Evolutionary conservation across 1,140 invertebrate genomes (phyloP).

Genomic region (Phocides pigmalion): DNA sequence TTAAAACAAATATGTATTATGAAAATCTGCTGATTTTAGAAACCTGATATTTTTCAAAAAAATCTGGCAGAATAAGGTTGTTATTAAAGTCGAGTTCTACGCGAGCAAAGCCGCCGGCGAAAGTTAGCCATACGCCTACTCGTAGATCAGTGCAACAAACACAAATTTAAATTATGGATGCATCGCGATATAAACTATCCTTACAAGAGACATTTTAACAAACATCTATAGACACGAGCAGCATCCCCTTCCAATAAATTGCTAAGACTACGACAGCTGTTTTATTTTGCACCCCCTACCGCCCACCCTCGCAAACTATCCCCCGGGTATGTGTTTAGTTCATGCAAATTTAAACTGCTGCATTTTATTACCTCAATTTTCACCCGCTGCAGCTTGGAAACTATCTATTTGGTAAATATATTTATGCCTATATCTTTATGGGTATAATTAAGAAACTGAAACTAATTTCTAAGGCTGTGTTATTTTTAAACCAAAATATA

Average conservation of each 20-base stretch:
- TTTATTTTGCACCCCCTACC: constrained; percentile 27
- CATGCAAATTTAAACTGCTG: constrained; percentile 42
- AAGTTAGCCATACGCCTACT: too few relatives aligned
- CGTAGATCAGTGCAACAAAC: neutral
- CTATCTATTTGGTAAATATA: too few relatives aligned
- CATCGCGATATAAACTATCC: constrained; percentile 17
- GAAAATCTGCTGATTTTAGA: too few relatives aligned
- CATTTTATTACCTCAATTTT: constrained; percentile 40
- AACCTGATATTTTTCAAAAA: too few relatives aligned
- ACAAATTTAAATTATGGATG: neutral
- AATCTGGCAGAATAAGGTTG: too few relatives aligned
- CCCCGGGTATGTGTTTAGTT: constrained; percentile 34
- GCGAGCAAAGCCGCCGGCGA: too few relatives aligned
- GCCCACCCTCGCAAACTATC: constrained; percentile 30
- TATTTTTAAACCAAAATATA: too few relatives aligned
- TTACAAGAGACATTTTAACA: constrained; percentile 26
- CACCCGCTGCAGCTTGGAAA: constrained; percentile 28
- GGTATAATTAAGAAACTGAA: too few relatives aligned
- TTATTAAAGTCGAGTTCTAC: too few relatives aligned
- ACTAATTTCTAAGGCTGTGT: too few relatives aligned
- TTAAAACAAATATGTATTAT: too few relatives aligned
- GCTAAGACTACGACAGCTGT: constrained; percentile 34
- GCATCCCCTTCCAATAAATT: constrained; percentile 34
- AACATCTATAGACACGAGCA: constrained; percentile 28
- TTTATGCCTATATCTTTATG: too few relatives aligned